Evolutionary conservation across 2,888 invertebrate genomes (phyloP).

Genomic region (Andrena flavipes): DNA sequence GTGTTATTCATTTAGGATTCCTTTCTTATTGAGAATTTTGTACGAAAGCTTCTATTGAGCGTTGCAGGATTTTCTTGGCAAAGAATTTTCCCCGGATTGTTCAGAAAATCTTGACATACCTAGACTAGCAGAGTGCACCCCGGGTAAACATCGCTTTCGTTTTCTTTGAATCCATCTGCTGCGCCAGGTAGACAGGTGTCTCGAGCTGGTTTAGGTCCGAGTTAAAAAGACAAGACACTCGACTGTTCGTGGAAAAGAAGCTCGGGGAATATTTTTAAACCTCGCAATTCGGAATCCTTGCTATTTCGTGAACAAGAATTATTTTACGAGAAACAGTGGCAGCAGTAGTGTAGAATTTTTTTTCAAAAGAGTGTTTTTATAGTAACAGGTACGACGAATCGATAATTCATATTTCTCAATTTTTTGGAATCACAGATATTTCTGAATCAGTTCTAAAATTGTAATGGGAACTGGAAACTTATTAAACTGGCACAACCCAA

Average conservation of each 20-base stretch:
- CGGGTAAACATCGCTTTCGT: conserved; percentile 33
- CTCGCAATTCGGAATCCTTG: background rate
- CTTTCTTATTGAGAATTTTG: too few relatives aligned
- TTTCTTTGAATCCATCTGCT: conserved; percentile 42
- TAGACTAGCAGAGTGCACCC: background rate
- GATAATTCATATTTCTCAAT: too few relatives aligned
- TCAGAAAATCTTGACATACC: conserved; percentile 22
- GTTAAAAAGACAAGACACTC: background rate
- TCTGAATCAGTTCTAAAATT: too few relatives aligned
- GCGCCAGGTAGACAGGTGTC: conserved; percentile 59
- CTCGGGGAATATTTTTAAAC: background rate
- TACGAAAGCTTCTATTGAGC: background rate
- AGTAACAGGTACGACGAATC: too few relatives aligned
- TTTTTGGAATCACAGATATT: too few relatives aligned
- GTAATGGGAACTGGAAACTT: too few relatives aligned
- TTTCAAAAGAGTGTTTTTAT: too few relatives aligned
- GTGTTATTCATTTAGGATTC: too few relatives aligned
- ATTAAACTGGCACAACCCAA: too few relatives aligned
- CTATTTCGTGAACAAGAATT: background rate
- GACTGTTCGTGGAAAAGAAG: background rate
- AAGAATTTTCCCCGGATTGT: background rate
- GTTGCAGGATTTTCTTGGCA: background rate
- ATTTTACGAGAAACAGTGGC: background rate
- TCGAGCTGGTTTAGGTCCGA: conserved; percentile 9
- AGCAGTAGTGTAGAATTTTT: too few relatives aligned